Evolutionary conservation across 2,888 invertebrate genomes (phyloP), one percentile per base, ranked within the genome.

Genomic region (Ditylenchus weischeri): DNA sequence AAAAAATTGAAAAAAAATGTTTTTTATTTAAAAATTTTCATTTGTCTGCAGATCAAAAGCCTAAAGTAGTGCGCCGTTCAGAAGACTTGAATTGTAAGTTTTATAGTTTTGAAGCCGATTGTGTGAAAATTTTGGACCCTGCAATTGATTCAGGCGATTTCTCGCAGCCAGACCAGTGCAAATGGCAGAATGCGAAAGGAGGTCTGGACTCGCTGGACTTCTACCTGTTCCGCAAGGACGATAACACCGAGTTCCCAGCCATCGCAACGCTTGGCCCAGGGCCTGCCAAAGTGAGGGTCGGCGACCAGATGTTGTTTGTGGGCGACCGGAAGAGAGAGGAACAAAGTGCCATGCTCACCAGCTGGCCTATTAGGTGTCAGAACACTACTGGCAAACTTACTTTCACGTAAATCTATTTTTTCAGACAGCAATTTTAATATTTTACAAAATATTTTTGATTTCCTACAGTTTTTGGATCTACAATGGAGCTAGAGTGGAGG

Each of bases 351-450:
- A 75, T 81, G 35, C 70, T 76, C 38, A 76, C 73, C 67, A 75
- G 76, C n/a, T 77, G 79, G 36, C 79, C 79, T n/a, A 79, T 81
- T 54, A 76, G 73, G 51, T 81, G 81, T 60, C 81, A 81, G 65
- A 78, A 79, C 63, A 70, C 72, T 35, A 79, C 79, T 0, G 81
- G 81, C 51, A 75, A 76, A 62, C 71, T 81, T 65, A 81, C 80
- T 7, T 81, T 81, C 66, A 79, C 79, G 80, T 81, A 57, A 65
- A 8, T 8, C 8, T 43, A 8, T 15, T 43, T 43, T 15, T 29
- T 29, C 5, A 5, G 29, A 5, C 5, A 5, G 5, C 5, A 4
- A 4, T 29, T 29, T 29, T 29, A 29, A 29, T 29, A 29, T 29
- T 29, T 29, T 29, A 13, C 11, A 64, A n/a, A 64, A 10, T 11